These are phyloP conservation scores for Linurgus olivaceus DNA, from an alignment of 2,797 vertebrate genomes.

Conservation along the genomic window DNA sequence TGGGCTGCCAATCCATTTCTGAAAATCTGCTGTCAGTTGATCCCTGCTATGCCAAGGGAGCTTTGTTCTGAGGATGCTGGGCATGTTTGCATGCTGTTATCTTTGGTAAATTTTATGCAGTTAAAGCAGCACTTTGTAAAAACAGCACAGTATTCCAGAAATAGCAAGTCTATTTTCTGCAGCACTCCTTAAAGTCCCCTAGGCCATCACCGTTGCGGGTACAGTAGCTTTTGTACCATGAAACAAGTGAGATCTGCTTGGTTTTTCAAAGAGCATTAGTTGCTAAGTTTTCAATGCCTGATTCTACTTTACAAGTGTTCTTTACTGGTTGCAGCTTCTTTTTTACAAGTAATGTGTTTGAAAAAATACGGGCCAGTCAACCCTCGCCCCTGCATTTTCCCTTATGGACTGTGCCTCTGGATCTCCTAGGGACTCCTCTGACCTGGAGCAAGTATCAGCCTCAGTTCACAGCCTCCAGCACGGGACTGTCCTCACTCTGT, in stretches of 20 bases:
- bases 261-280: not conserved
- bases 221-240: not conserved
- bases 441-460: accelerated
- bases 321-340: not conserved
- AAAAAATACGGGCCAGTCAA: not conserved
- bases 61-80: slow-evolving; percentile 26
- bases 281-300: not conserved
- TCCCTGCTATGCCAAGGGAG: slow-evolving; percentile 24
- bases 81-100: slow-evolving; percentile 44
- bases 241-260: not conserved
- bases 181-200: not conserved
- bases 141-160: slow-evolving; percentile 34
- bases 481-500: not conserved
- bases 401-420: not conserved
- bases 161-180: slow-evolving; percentile 57
- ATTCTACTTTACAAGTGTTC: not conserved
- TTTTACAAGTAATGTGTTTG: not conserved
- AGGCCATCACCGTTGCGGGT: not conserved
- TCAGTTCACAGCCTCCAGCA: not conserved
- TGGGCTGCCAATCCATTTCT: slow-evolving; percentile 32
- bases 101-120: slow-evolving; percentile 33
- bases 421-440: not conserved
- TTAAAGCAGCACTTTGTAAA: slow-evolving; percentile 34
- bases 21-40: slow-evolving; percentile 46
- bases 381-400: not conserved